Evolutionary conservation across 2,797 vertebrate species (phyloP).

Genomic region (Enteromius thamalakanensis): DNA sequence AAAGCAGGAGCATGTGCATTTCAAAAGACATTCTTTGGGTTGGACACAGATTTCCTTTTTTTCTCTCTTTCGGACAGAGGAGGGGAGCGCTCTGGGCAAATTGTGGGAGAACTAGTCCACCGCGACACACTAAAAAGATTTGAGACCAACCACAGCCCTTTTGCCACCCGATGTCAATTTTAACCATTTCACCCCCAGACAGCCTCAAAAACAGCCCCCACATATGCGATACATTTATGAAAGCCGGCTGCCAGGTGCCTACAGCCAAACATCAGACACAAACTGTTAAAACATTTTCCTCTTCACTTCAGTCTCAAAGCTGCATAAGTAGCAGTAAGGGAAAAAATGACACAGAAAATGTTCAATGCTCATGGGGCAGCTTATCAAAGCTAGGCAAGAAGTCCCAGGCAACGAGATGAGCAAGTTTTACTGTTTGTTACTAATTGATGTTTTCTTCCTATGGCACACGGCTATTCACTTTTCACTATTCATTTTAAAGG

Average conservation of each 20-base stretch:
- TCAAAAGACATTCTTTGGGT: conserved; percentile 61
- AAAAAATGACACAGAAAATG: not conserved
- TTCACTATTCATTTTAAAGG: not conserved
- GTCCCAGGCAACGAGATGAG: not conserved
- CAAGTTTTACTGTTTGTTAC: conserved; percentile 11
- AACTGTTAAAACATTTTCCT: conserved; percentile 59
- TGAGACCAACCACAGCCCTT: conserved; percentile 59
- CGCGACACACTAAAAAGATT: conserved; percentile 60
- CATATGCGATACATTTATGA: conserved; percentile 66
- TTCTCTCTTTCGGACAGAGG: conserved; percentile 35
- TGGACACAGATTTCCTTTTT: conserved; percentile 56
- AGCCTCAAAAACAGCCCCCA: conserved; percentile 54
- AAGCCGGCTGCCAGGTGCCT: conserved; percentile 48
- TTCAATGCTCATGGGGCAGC: conserved; percentile 7
- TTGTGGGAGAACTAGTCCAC: conserved; percentile 59
- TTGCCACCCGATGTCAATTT: conserved; percentile 62
- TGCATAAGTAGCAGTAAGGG: conserved; percentile 7
- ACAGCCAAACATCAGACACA: conserved; percentile 60
- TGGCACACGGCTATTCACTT: not conserved
- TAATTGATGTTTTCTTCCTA: not conserved
- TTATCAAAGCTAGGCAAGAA: not conserved
- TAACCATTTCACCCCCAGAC: conserved; percentile 63
- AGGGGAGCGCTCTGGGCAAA: conserved; percentile 53
- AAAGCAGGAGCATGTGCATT: conserved; percentile 56
- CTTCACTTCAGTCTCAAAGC: conserved; percentile 43